Conservation (phyloP, 2,113 vertebrate species). For the Ascaphus truei region DNA sequence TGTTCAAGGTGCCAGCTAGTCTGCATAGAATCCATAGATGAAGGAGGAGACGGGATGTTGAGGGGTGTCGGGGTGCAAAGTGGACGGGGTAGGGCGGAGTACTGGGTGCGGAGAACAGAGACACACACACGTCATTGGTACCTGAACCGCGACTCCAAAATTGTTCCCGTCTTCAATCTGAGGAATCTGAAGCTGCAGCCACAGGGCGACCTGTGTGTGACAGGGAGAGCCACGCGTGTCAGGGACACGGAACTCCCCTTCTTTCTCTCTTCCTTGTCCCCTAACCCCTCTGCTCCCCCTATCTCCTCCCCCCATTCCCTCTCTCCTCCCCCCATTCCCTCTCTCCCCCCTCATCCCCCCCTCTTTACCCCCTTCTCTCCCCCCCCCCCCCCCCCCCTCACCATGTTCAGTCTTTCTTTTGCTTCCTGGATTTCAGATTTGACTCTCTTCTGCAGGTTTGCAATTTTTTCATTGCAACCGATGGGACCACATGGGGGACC, state of each 20-base stretch:
- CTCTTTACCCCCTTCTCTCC: not conserved
- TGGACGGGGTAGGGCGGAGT: too few species aligned
- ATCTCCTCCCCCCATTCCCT: not conserved
- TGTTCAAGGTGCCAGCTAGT: too few species aligned
- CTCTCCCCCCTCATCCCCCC: constrained; percentile 50
- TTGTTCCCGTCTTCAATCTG: constrained; percentile 87
- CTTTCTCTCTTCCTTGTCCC: not conserved
- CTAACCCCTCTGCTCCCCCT: too few species aligned
- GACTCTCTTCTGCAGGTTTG: constrained; percentile 65
- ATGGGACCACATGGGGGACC: constrained; percentile 82
- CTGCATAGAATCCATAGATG: too few species aligned
- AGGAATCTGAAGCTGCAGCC: constrained; percentile 84
- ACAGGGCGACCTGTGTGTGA: constrained; percentile 72
- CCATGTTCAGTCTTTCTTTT: constrained; percentile 82
- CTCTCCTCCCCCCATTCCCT: not conserved
- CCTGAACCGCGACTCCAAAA: constrained; percentile 90
- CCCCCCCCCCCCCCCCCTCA: constrained; percentile 44
- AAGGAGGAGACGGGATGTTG: too few species aligned
- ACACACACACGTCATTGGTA: constrained; percentile 39
- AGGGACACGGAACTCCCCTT: not conserved
- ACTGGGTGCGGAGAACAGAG: too few species aligned
- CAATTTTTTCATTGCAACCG: constrained; percentile 72
- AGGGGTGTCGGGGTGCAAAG: too few species aligned
- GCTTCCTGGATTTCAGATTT: constrained; percentile 77
- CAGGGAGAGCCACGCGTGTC: not conserved